Percentiles rank a stretch among this genome's conserved stretches.
phyloP scores from a whole-genome alignment of 2,797 vertebrate genomes.

The Pseudotriccus pelzelni region DNA sequence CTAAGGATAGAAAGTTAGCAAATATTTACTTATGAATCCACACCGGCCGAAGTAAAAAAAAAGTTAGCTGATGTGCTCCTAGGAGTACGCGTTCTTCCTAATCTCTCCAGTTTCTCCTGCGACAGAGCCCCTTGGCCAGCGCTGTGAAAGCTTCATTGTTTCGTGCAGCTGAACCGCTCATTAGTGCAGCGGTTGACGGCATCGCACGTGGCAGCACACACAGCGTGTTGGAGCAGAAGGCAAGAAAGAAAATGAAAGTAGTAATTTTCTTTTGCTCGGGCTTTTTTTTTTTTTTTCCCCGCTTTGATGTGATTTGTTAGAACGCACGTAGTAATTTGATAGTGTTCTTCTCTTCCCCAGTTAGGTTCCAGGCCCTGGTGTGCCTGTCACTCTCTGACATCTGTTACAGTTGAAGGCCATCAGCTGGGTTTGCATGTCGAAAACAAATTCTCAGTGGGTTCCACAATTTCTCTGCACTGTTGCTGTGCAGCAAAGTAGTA shows the following conservation, averaged over 20 bases:
- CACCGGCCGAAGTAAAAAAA: background rate
- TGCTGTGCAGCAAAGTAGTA: slow-evolving; percentile 8
- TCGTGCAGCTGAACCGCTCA: background rate
- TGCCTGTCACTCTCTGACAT: slow-evolving; percentile 39
- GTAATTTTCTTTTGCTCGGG: slow-evolving; percentile 30
- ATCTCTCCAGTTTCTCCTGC: background rate
- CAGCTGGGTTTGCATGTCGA: background rate
- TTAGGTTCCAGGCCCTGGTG: background rate
- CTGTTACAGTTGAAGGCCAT: slow-evolving; percentile 24
- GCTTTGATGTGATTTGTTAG: slow-evolving; percentile 40
- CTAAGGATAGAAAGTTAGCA: background rate
- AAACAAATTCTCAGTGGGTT: slow-evolving; percentile 44
- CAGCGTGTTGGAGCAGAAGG: background rate
- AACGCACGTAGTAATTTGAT: slow-evolving; percentile 5
- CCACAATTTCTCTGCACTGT: background rate
- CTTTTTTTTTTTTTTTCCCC: background rate
- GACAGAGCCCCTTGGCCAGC: background rate
- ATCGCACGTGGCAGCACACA: background rate
- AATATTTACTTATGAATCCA: background rate
- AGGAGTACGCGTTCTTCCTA: background rate
- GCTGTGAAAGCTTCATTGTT: rapidly evolving
- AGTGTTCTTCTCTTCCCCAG: background rate
- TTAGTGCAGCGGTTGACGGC: background rate
- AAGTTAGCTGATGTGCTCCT: background rate
- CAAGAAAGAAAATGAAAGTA: slow-evolving; percentile 39